A percentile compares a stretch with the other conserved stretches of the same genome.
phyloP scores from a whole-genome alignment of 2,888 invertebrate species.

The Erebia epiphron region DNA sequence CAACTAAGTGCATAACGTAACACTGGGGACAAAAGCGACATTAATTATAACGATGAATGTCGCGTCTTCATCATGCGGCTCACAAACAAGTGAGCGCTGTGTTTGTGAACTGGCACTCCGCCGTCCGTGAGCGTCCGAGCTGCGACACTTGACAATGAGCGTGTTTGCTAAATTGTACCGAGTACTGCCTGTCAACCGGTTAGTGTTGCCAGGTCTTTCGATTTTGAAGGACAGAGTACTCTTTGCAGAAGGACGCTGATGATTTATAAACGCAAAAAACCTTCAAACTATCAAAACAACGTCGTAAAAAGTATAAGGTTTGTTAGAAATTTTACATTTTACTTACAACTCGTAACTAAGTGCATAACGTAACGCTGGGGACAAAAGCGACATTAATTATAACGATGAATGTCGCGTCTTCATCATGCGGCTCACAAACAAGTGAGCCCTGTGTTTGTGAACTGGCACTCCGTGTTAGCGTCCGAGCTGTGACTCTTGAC shows the following conservation, averaged over 20 bases:
- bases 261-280: no score
- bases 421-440: constrained; percentile 57
- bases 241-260: no score
- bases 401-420: constrained; percentile 53
- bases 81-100: constrained; percentile 45
- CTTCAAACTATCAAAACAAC: not conserved
- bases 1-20: constrained; percentile 37
- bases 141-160: constrained; percentile 57
- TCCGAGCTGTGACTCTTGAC: constrained; percentile 52
- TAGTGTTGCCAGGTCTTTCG: not conserved
- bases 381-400: constrained; percentile 52
- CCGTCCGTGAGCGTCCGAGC: constrained; percentile 49
- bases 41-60: constrained; percentile 47
- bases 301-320: constrained; percentile 1
- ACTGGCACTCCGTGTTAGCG: constrained; percentile 48
- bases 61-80: constrained; percentile 61
- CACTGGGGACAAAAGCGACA: constrained; percentile 52
- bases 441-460: constrained; percentile 41
- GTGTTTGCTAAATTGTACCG: constrained; percentile 54
- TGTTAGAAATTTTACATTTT: constrained; percentile 15
- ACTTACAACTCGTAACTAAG: constrained; percentile 20
- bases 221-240: not conserved
- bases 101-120: constrained; percentile 48
- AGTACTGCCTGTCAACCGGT: not conserved
- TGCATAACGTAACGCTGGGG: constrained; percentile 43